Evolutionary conservation across 2,888 invertebrate species (phyloP).

Genomic region (Melanargia galathea): DNA sequence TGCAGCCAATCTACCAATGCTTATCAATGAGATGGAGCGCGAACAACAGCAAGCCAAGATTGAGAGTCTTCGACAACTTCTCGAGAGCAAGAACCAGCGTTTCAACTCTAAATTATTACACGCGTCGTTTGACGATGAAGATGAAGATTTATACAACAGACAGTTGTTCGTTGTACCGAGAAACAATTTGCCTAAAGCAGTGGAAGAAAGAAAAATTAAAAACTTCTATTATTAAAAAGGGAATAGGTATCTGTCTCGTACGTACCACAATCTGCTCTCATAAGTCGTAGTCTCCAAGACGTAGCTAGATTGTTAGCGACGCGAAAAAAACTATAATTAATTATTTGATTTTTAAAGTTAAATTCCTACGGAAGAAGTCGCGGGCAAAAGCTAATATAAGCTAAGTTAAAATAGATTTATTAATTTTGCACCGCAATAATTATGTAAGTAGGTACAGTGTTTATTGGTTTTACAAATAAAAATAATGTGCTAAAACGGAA

Average conservation of each 20-base stretch:
- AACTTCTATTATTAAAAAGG: background rate
- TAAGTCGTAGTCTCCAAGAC: no score
- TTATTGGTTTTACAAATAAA: no score
- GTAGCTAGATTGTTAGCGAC: no score
- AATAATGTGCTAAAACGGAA: no score
- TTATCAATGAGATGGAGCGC: constrained; percentile 69
- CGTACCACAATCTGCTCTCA: background rate
- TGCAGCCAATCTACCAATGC: constrained; percentile 65
- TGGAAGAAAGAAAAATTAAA: background rate
- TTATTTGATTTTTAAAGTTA: no score
- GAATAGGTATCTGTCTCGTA: background rate
- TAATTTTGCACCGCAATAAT: no score
- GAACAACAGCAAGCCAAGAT: constrained; percentile 68
- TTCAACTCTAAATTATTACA: constrained; percentile 5
- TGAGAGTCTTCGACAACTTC: constrained; percentile 56
- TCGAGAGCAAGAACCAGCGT: constrained; percentile 44
- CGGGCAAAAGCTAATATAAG: no score
- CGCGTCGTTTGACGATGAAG: constrained; percentile 18
- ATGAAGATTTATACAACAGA: constrained; percentile 19
- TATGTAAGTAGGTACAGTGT: no score
- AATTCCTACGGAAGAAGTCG: no score
- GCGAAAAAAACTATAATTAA: no score
- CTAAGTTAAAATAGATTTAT: no score
- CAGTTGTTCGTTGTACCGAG: constrained; percentile 32
- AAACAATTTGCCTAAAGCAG: constrained; percentile 9